A percentile compares a stretch with the other conserved stretches of the same genome.
phyloP scores from a whole-genome alignment of 2,113 vertebrate genomes.

The Phalacrocorax carbo region DNA sequence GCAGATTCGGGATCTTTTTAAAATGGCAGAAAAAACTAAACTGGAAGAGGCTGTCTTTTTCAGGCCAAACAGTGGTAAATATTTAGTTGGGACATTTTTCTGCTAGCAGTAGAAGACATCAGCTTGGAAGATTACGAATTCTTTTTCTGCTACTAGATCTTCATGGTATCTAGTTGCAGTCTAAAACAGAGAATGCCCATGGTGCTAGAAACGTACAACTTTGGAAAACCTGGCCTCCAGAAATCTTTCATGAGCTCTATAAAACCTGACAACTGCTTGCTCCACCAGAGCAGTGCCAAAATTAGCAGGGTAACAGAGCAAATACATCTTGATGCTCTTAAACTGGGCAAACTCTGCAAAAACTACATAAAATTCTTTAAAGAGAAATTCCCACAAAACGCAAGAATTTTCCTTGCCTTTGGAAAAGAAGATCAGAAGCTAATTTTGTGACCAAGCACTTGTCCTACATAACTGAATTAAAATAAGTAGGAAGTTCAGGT shows the following conservation, averaged over 20 bases:
- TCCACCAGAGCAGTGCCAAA: background rate
- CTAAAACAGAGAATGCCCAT: background rate
- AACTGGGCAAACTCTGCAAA: background rate
- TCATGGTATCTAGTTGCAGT: background rate
- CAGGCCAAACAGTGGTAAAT: background rate
- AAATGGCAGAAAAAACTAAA: background rate
- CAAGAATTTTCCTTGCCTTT: background rate
- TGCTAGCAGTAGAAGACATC: background rate
- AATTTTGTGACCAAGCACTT: background rate
- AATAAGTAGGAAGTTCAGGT: background rate
- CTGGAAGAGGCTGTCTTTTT: background rate
- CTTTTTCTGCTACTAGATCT: background rate
- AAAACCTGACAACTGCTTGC: background rate
- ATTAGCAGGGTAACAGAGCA: background rate
- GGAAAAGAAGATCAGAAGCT: background rate
- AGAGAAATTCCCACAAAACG: background rate
- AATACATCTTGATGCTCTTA: background rate
- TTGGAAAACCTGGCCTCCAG: background rate
- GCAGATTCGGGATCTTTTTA: background rate
- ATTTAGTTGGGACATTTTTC: background rate
- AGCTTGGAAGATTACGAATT: background rate
- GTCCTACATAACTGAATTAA: background rate
- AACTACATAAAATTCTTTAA: background rate
- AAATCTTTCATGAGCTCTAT: background rate
- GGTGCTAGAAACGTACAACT: background rate